Percentiles rank a stretch among this genome's conserved stretches.
Conservation (phyloP, 2,797 vertebrate genomes). For the Steatocranus sp. region DNA sequence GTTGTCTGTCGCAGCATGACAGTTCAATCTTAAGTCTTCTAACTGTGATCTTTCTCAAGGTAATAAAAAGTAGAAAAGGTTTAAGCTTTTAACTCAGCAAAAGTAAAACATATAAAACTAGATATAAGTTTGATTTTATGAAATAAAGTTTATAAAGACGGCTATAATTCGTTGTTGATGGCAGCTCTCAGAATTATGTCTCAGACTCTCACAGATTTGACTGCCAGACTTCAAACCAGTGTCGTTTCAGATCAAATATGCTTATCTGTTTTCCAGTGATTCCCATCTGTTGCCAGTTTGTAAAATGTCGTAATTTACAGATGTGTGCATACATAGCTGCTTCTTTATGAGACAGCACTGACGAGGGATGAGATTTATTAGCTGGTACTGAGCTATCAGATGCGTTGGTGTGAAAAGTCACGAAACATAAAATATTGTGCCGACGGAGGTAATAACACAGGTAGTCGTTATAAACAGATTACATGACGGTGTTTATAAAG, state of each 20-base stretch:
- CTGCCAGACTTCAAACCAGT: background rate
- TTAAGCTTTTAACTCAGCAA: background rate
- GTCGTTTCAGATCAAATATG: background rate
- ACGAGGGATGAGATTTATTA: slow-evolving; percentile 32
- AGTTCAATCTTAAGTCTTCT: background rate
- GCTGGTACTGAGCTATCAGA: background rate
- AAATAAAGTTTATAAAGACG: background rate
- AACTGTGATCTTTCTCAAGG: background rate
- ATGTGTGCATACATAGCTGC: background rate
- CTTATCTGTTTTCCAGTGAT: background rate
- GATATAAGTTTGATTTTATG: background rate
- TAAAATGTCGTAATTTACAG: background rate
- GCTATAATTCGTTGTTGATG: background rate
- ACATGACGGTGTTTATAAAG: background rate
- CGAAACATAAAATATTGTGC: background rate
- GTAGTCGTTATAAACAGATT: slow-evolving; percentile 13
- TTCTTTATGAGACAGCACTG: slow-evolving; percentile 21
- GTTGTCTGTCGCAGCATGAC: background rate
- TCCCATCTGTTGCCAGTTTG: background rate
- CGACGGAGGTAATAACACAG: background rate
- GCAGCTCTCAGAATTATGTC: background rate
- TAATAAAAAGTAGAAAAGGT: background rate
- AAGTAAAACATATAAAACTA: background rate
- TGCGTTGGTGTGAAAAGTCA: slow-evolving; percentile 16
- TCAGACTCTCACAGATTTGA: background rate